A percentile compares a stretch with the other conserved stretches of the same genome.
Conservation (phyloP, 2,113 vertebrate genomes). For the Egretta garzetta region DNA sequence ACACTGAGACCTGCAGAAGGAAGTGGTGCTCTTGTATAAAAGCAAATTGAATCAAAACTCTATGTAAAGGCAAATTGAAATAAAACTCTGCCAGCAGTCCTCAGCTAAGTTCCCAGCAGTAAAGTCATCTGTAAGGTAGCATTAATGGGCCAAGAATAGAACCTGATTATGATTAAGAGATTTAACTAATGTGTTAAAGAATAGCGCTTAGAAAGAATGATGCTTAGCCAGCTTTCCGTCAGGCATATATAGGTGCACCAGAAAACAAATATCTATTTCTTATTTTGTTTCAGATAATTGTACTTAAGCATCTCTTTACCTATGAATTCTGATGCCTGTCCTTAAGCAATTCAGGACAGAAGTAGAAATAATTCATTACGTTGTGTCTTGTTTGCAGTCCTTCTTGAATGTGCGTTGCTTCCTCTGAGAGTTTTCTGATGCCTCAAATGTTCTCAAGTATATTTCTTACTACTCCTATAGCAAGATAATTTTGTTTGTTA, state of each 20-base stretch:
- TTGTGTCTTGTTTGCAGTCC: background rate
- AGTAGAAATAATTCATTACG: background rate
- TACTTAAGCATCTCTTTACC: background rate
- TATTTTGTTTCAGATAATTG: background rate
- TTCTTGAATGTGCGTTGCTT: background rate
- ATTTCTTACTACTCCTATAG: background rate
- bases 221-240: background rate
- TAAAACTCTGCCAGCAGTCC: background rate
- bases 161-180: background rate
- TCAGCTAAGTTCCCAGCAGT: background rate
- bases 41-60: background rate
- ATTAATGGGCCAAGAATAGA: background rate
- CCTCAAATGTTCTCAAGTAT: background rate
- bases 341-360: background rate
- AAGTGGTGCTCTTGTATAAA: background rate
- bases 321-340: background rate
- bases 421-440: background rate
- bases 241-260: background rate
- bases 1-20: background rate
- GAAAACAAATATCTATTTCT: background rate
- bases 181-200: background rate
- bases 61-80: background rate
- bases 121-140: background rate
- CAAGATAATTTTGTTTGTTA: background rate
- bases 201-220: background rate